Evolutionary conservation across 2,797 vertebrate species (phyloP), one percentile per base, ranked within the genome.

Genomic region (Falco berigora): DNA sequence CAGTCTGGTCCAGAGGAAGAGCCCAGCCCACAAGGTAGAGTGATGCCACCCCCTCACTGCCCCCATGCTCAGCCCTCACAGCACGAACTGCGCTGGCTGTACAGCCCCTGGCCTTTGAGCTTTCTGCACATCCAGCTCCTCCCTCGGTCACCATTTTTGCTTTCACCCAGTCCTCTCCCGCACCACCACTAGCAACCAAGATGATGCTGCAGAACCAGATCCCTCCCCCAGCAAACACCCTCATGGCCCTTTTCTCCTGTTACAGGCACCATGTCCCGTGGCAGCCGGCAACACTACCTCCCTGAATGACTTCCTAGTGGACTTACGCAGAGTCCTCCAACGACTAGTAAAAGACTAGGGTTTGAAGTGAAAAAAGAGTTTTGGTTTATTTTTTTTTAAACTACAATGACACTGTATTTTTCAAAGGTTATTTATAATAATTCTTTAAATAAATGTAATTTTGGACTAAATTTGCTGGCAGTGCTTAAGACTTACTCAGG

Each of bases 391-490:
- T 25, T 20, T 30, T 81, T 75, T 77, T 93, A 92, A 96, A 86
- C 32, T 87, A 71, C 86, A 71, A 88, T 68, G 23, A 67, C 27
- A 56, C 27, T 96, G 86, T 96, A 95, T 96, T 96, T 86, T 94
- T 91, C 6, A 66, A 92, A 83, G 1, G 68, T 94, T 98, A 98
- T 98, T 97, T 98, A 98, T 98, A 93, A 87, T 38, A 86, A 71
- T 94, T 89, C 16, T 86, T 92, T 86, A 97, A 98, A 98, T 98
- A 98, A 98, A 98, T 61, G 72, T 96, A 97, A 95, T 94, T 93
- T 96, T 95, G 28, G 77, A 96, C 32, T 89, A 94, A 85, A 71
- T 1, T 16, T 34, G 38, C 5, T 72, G 42, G 12, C 4, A 16
- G 6, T 25, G 24, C 8, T 4, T 3, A 74, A 58, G 27, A 16